A percentile compares a stretch with the other conserved stretches of the same genome.
Evolutionary conservation across 2,113 vertebrate genomes (phyloP).

Genomic region (Rhabdomys dilectus): DNA sequence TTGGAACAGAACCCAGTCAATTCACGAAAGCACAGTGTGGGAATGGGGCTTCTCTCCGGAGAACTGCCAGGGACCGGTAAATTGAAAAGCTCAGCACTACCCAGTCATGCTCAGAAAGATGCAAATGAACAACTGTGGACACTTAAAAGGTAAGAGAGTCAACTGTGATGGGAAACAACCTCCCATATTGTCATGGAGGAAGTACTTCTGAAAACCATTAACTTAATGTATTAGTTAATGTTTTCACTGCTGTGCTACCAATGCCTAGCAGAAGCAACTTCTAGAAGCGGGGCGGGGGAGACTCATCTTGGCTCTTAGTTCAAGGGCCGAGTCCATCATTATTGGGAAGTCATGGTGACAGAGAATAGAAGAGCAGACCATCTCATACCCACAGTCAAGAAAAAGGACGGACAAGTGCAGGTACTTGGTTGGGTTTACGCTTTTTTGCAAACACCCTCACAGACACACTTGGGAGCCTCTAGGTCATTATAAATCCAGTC

Average conservation of each 20-base stretch:
- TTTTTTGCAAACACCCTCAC: neutral
- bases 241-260: neutral
- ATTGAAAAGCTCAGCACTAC: neutral
- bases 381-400: neutral
- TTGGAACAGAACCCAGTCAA: neutral
- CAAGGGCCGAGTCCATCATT: neutral
- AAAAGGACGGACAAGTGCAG: neutral
- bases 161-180: no score
- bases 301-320: neutral
- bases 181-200: neutral
- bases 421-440: neutral
- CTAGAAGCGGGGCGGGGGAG: accelerated
- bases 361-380: neutral
- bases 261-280: neutral
- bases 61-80: neutral
- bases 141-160: neutral
- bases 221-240: no score
- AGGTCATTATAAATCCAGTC: neutral
- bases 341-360: no score
- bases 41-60: neutral
- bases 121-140: neutral
- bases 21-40: no score
- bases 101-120: neutral
- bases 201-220: neutral
- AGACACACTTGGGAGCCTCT: neutral